Percentiles rank a stretch among this genome's conserved stretches.
Evolutionary conservation across 2,113 vertebrate genomes (phyloP).

Genomic region (Catagonus wagneri): DNA sequence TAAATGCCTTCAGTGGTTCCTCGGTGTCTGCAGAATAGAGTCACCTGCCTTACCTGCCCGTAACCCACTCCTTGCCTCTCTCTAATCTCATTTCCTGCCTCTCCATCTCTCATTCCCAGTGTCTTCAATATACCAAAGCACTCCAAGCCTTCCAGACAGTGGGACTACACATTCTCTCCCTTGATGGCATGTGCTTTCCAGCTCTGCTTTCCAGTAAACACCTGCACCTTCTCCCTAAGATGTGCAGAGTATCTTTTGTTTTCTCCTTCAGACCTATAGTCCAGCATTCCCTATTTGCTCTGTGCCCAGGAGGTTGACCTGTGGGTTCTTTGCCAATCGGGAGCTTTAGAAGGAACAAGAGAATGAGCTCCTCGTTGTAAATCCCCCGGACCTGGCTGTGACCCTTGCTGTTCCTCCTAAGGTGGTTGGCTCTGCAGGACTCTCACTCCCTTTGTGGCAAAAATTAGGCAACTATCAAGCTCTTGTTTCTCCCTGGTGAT

Average conservation of each 20-base stretch:
- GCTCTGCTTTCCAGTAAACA: not conserved
- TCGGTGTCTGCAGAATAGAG: not conserved
- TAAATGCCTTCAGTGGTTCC: not conserved
- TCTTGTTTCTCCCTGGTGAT: not conserved
- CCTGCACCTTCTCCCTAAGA: not conserved
- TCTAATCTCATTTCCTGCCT: not conserved
- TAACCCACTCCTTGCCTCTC: not conserved
- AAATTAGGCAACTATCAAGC: not conserved
- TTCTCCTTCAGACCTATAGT: not conserved
- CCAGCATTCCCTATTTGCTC: not conserved
- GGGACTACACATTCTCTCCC: not conserved
- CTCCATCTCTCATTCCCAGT: not conserved
- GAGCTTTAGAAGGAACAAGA: not conserved
- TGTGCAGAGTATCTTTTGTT: not conserved
- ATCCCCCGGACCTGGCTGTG: not conserved
- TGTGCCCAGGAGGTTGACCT: not conserved
- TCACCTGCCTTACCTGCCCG: not conserved
- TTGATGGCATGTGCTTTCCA: not conserved
- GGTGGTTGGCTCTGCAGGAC: not conserved
- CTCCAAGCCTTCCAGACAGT: not conserved
- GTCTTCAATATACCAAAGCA: not conserved
- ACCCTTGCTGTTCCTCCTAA: not conserved
- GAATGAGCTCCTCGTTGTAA: not conserved
- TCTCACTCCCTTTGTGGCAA: not conserved
- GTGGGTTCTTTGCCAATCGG: not conserved